Conservation (phyloP, 2,113 vertebrate genomes). For the Cervus canadensis region DNA sequence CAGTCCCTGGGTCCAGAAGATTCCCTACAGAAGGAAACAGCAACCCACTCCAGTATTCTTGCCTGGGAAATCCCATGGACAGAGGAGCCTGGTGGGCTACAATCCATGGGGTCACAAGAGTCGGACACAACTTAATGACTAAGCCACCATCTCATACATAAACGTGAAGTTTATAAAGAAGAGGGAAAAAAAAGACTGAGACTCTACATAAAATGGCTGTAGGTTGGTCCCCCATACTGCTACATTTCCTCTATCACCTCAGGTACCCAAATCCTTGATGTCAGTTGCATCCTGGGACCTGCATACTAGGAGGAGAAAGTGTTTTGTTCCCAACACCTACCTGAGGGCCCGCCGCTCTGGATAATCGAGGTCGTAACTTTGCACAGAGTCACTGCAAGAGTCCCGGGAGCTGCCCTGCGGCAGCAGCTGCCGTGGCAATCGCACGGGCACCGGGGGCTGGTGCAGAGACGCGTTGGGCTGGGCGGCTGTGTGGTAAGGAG, state of each 20-base stretch:
- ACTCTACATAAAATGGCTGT: neutral
- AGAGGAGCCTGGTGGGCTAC: neutral
- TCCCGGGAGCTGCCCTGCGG: slow-evolving; percentile 82
- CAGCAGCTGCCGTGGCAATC: slow-evolving; percentile 84
- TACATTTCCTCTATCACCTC: neutral
- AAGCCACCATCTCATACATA: neutral
- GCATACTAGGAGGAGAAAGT: neutral
- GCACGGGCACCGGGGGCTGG: slow-evolving; percentile 89
- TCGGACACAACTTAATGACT: neutral
- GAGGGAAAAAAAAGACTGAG: neutral
- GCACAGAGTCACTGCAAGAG: slow-evolving; percentile 86
- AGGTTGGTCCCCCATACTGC: neutral
- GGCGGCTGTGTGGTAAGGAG: slow-evolving; percentile 89
- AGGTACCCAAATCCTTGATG: neutral
- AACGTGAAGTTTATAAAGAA: neutral
- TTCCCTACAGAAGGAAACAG: neutral
- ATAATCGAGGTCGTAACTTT: slow-evolving; percentile 89
- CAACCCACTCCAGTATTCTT: neutral
- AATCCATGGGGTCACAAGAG: neutral
- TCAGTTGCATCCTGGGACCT: neutral
- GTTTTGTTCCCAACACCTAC: slow-evolving; percentile 75
- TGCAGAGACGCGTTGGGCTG: slow-evolving; percentile 95
- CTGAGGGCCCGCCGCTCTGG: slow-evolving; percentile 87
- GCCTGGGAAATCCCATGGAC: neutral
- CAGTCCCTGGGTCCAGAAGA: neutral